Evolutionary conservation across 1,140 invertebrate species (phyloP), one percentile per base, ranked within the genome.

Genomic region (Glomeris maerens): DNA sequence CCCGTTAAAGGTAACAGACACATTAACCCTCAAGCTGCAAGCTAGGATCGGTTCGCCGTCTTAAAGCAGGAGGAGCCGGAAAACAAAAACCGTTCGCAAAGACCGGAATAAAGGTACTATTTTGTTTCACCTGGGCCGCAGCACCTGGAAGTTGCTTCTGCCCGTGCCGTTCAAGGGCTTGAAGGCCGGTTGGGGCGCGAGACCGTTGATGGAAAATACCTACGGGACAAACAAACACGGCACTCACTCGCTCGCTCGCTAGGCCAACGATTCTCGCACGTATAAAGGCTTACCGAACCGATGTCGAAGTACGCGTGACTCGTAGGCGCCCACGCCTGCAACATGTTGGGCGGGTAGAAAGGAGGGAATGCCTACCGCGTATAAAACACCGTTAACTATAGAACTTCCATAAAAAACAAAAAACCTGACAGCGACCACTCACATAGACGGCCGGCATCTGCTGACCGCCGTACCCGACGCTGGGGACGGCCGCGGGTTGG

Each of bases 151-250:
- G 42, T 45, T 52, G 27, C 53, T 51, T 20, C 56, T 40, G 28
- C 55, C 53, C n/a, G 25, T 42, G 23, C 49, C 54, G 52, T 52
- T 53, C 17, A 59, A 41, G 42, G 64, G 59, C 51, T 64, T 62
- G 63, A 74, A 82, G 48, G 76, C 66, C 47, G 65, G 68, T 61
- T 81, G 80, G 27, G 80, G 80, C 26, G 80, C 72, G 45, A 86
- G 67, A 38, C 81, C 80, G 67, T 84, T 85, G 57, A 81, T 72
- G 48, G 79, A 73, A 64, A 82, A 82, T 42, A 84, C 75, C 60
- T 73, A 72, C 57, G 76, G 72, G 57, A 84, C 75, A 59, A 83
- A 81, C n/a, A n/a, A n/a, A n/a, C n/a, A n/a, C n/a, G n/a, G n/a
- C n/a, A n/a, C n/a, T n/a, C n/a, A n/a, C n/a, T n/a, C n/a, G n/a